These are phyloP conservation scores for Drosophila kikkawai DNA, from an alignment of 1,140 invertebrate genomes.

Conservation along the genomic window DNA sequence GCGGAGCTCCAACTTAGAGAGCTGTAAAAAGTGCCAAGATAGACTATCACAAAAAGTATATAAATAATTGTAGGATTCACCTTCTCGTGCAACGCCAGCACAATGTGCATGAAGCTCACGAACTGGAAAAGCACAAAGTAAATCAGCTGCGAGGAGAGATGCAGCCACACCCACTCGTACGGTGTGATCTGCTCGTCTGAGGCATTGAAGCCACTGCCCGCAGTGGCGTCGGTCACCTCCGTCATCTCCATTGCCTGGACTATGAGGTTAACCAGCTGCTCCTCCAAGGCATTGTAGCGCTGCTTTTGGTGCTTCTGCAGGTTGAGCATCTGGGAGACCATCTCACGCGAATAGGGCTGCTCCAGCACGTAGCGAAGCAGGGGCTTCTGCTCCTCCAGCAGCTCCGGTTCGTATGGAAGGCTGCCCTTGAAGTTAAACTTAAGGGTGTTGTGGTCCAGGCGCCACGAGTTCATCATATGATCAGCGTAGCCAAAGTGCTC, in stretches of 20 bases:
- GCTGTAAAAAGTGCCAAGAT: constrained; percentile 81
- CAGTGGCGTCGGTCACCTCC: constrained; percentile 87
- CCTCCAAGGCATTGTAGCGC: constrained; percentile 95
- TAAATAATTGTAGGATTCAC: constrained; percentile 78
- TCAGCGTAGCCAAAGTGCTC: constrained; percentile 96
- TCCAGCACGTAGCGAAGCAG: constrained; percentile 96
- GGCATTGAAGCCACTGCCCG: constrained; percentile 76
- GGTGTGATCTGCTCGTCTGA: constrained; percentile 76
- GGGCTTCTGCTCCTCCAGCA: constrained; percentile 95
- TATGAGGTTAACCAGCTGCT: constrained; percentile 96
- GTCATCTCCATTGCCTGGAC: constrained; percentile 96
- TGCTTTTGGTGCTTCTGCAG: constrained; percentile 93
- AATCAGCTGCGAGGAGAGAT: constrained; percentile 97
- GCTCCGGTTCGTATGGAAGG: constrained; percentile 95
- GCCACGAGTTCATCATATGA: constrained; percentile 96
- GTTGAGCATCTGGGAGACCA: constrained; percentile 97
- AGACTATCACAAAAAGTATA: background rate
- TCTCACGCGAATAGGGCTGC: constrained; percentile 97
- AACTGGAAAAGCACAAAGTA: constrained; percentile 98
- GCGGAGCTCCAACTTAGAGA: constrained; percentile 92
- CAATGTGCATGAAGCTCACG: constrained; percentile 96
- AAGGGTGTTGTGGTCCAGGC: constrained; percentile 93
- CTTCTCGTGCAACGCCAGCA: constrained; percentile 94
- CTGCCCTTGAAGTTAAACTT: constrained; percentile 96
- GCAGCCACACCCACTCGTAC: constrained; percentile 92